Percentiles rank a stretch among this genome's conserved stretches.
Evolutionary conservation across 2,113 vertebrate genomes (phyloP).

Genomic region (Elaphurus davidianus): DNA sequence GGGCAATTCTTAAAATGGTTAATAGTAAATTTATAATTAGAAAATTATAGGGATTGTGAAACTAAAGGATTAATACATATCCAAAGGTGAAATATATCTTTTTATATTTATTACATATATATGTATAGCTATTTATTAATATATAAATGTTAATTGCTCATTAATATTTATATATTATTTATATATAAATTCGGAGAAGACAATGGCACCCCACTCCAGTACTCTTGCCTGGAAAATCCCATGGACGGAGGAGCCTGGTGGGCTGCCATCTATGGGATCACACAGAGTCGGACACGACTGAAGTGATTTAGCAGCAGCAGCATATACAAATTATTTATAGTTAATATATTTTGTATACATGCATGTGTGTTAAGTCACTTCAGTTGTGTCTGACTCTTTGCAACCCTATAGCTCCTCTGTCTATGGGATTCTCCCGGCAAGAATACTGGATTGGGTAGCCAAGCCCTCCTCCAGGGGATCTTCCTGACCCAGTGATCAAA

Average conservation of each 20-base stretch:
- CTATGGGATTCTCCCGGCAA: rapidly evolving
- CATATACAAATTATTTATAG: background rate
- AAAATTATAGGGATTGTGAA: background rate
- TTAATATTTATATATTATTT: background rate
- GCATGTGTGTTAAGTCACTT: background rate
- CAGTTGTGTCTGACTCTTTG: background rate
- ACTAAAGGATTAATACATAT: background rate
- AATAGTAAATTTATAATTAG: background rate
- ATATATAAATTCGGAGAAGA: background rate
- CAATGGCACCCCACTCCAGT: too few species aligned
- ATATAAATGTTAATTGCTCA: too few species aligned
- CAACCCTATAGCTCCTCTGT: background rate
- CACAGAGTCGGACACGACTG: too few species aligned
- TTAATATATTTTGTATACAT: background rate
- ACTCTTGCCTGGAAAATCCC: too few species aligned
- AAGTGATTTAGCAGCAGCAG: too few species aligned
- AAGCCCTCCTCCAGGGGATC: background rate
- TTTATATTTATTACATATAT: background rate
- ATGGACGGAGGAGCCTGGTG: too few species aligned
- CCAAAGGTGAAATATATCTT: background rate
- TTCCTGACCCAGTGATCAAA: background rate
- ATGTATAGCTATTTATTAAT: background rate
- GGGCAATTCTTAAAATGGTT: background rate
- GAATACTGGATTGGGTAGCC: background rate
- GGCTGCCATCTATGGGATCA: too few species aligned